A percentile compares a stretch with the other conserved stretches of the same genome.
Conservation (phyloP, 2,797 vertebrate genomes). For the Heteromormyrus szaboi region DNA sequence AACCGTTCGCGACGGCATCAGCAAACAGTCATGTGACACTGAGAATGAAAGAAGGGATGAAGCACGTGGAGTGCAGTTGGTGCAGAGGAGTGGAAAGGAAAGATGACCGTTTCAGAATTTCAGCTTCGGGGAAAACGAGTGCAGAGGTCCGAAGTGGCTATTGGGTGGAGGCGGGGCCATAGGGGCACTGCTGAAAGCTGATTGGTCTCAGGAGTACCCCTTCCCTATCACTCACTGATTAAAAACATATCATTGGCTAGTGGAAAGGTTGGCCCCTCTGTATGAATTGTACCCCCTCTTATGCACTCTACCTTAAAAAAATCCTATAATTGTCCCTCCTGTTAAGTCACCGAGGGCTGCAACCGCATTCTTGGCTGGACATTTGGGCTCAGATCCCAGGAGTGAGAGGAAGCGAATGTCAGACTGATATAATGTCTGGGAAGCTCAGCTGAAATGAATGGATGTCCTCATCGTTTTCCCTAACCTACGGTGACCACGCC, state of each 20-base stretch:
- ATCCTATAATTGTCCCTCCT: not conserved
- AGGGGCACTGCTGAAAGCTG: not conserved
- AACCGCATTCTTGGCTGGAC: not conserved
- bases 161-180: not conserved
- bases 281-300: not conserved
- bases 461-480: not conserved
- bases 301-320: not conserved
- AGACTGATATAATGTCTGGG: not conserved
- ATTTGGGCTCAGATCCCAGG: not conserved
- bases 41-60: not conserved
- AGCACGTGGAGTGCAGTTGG: not conserved
- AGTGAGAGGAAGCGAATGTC: not conserved
- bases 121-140: not conserved
- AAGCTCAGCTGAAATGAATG: not conserved
- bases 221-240: not conserved
- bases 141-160: not conserved
- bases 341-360: not conserved
- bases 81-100: not conserved
- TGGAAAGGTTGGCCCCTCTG: not conserved
- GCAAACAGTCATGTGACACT: not conserved
- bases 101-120: not conserved
- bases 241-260: not conserved
- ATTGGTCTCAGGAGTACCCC: not conserved
- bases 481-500: not conserved
- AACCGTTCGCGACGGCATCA: not conserved